Conservation (phyloP, 1,140 invertebrate species). For the Chionoecetes opilio region DNA sequence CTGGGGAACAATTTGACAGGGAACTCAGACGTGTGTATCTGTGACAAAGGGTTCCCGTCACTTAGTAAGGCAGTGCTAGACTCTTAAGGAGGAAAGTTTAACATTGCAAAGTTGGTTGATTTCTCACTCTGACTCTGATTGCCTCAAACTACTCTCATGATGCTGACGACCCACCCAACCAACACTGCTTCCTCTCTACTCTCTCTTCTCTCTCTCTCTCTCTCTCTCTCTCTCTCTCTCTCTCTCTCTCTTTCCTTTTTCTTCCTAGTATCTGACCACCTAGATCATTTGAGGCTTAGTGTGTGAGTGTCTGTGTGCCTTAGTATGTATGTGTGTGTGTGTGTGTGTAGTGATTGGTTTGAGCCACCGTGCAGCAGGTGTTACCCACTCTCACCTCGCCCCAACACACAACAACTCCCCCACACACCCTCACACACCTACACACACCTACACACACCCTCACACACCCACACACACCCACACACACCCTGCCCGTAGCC, state of each 20-base stretch:
- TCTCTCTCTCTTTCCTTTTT: not conserved
- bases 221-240: conserved; percentile 15
- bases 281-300: not conserved
- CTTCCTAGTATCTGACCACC: not conserved
- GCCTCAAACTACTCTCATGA: no score
- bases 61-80: no score
- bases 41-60: no score
- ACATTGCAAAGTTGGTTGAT: no score
- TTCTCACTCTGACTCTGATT: no score
- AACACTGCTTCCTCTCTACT: not conserved
- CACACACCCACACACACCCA: no score
- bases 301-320: not conserved
- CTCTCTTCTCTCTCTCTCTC: conserved; percentile 14
- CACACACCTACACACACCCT: not conserved
- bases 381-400: not conserved
- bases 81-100: no score
- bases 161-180: not conserved
- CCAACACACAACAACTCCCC: not conserved
- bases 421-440: not conserved
- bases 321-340: not conserved
- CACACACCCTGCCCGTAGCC: not conserved
- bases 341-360: not conserved
- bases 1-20: no score
- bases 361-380: not conserved
- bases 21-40: no score